Evolutionary conservation across 2,113 vertebrate species (phyloP).

Genomic region (Trogon melanurus): DNA sequence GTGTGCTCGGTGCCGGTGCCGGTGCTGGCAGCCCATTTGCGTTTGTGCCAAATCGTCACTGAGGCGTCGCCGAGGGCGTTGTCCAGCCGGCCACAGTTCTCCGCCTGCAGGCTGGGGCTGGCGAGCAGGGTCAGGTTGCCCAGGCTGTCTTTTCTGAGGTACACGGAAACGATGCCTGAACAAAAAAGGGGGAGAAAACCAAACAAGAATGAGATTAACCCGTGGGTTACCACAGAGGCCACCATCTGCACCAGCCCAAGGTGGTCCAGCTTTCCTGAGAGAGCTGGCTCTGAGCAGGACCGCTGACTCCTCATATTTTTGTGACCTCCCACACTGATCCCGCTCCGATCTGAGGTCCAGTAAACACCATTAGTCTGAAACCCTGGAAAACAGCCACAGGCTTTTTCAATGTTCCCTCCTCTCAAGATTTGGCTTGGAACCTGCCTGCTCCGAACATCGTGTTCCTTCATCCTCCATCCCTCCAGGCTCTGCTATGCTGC

Average conservation of each 20-base stretch:
- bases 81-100: conserved; percentile 16
- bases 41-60: conserved; percentile 47
- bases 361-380: background rate
- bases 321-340: background rate
- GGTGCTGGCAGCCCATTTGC: conserved; percentile 17
- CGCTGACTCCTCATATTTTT: background rate
- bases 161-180: conserved; percentile 70
- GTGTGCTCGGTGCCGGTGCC: background rate
- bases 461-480: background rate
- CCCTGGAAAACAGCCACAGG: background rate
- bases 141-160: conserved; percentile 72
- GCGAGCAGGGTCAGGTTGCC: conserved; percentile 74
- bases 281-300: background rate
- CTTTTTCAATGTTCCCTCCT: background rate
- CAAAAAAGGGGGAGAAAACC: background rate
- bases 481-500: background rate
- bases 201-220: background rate
- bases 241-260: background rate
- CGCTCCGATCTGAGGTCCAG: background rate
- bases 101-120: conserved; percentile 53
- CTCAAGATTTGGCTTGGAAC: background rate
- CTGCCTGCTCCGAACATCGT: background rate
- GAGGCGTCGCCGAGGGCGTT: background rate
- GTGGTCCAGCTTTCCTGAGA: background rate
- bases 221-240: fast-evolving